Percentiles rank a stretch among this genome's conserved stretches.
phyloP scores from a whole-genome alignment of 2,797 vertebrate species.

The Pelochelys cantorii region DNA sequence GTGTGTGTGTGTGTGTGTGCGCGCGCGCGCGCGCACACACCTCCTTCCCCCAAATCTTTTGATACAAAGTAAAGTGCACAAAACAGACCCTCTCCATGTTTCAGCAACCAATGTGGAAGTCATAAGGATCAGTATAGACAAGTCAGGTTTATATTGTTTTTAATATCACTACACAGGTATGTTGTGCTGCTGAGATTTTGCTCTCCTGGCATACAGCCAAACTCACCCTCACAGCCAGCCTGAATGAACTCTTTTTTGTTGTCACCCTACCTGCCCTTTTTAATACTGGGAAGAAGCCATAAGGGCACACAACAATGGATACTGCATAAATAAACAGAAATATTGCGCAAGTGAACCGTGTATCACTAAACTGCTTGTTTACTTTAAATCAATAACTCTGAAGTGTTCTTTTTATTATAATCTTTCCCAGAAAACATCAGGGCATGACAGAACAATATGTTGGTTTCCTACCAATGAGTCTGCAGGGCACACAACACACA shows the following conservation, averaged over 20 bases:
- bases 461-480: background rate
- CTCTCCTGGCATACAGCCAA: background rate
- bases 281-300: background rate
- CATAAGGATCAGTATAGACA: background rate
- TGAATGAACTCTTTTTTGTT: slow-evolving; percentile 19
- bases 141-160: background rate
- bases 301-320: background rate
- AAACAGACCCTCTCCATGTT: background rate
- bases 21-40: fast-evolving
- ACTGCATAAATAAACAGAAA: too few species aligned
- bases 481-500: slow-evolving; percentile 8
- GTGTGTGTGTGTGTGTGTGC: too few species aligned
- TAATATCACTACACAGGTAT: background rate
- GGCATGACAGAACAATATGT: background rate
- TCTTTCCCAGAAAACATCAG: background rate
- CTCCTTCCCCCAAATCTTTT: background rate
- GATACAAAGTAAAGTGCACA: too few species aligned
- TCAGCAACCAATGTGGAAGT: background rate
- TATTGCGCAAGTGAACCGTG: background rate
- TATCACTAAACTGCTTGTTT: background rate
- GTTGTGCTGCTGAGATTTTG: background rate
- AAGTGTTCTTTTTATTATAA: background rate
- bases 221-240: background rate
- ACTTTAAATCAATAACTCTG: background rate
- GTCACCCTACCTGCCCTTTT: background rate